These are phyloP conservation scores for Drosophila teissieri DNA, from an alignment of 1,140 invertebrate genomes.

Conservation along the genomic window DNA sequence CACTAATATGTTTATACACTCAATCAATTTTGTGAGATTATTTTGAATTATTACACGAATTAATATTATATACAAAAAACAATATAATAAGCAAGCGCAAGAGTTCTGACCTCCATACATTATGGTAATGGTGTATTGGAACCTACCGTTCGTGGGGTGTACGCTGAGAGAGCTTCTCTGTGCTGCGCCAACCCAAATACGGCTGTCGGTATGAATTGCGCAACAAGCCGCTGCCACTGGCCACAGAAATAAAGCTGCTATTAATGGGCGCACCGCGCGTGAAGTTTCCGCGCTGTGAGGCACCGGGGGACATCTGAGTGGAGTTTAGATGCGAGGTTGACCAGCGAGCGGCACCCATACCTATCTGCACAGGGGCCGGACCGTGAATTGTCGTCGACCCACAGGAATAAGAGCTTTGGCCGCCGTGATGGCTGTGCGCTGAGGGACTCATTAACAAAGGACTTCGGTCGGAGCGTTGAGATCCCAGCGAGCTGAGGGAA, in stretches of 20 bases:
- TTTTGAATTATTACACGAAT: too few species aligned
- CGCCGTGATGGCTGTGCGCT: conserved; percentile 84
- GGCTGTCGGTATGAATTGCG: conserved; percentile 89
- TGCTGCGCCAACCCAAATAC: conserved; percentile 95
- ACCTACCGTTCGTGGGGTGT: conserved; percentile 92
- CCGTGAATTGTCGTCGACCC: conserved; percentile 6
- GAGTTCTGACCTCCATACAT: background rate
- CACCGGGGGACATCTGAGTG: conserved; percentile 87
- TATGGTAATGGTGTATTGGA: background rate
- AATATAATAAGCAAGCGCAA: too few species aligned
- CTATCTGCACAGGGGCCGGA: conserved; percentile 55
- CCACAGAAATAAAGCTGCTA: conserved; percentile 83
- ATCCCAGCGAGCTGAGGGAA: conserved; percentile 89
- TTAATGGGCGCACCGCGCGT: conserved; percentile 79
- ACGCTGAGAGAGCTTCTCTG: conserved; percentile 89
- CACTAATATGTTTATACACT: too few species aligned
- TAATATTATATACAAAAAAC: too few species aligned
- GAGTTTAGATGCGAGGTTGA: conserved; percentile 94
- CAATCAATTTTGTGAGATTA: too few species aligned
- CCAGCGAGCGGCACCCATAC: conserved; percentile 89
- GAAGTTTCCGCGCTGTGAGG: conserved; percentile 84
- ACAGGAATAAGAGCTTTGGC: conserved; percentile 52
- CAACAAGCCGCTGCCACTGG: conserved; percentile 68
- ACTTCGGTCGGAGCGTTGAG: conserved; percentile 83
- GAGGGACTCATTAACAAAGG: conserved; percentile 82